phyloP scores from a whole-genome alignment of 1,140 invertebrate genomes.

The Drosophila ficusphila region DNA sequence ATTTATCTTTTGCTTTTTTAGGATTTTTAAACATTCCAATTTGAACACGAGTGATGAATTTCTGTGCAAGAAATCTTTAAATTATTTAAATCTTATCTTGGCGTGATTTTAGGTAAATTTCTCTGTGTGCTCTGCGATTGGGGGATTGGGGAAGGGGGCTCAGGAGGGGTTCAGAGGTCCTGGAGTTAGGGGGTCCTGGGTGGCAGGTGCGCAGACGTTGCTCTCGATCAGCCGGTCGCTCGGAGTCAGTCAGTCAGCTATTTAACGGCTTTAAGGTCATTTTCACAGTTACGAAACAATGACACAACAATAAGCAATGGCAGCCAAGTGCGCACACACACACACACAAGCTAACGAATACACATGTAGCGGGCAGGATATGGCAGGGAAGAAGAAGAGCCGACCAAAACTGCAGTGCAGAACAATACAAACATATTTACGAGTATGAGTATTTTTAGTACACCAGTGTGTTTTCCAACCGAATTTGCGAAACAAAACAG shows the following conservation, averaged over 20 bases:
- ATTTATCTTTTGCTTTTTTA: too few relatives aligned
- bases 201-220: conserved; percentile 47
- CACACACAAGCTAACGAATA: background rate
- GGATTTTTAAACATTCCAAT: too few relatives aligned
- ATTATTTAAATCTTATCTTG: too few relatives aligned
- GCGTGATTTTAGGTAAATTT: background rate
- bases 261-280: conserved; percentile 81
- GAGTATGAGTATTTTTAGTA: conserved; percentile 68
- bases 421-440: conserved; percentile 48
- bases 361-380: conserved; percentile 3
- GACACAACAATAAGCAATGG: conserved; percentile 70
- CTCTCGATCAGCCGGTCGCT: conserved; percentile 52
- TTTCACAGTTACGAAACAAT: conserved; percentile 79
- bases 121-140: background rate
- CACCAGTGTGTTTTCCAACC: conserved; percentile 28
- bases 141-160: background rate
- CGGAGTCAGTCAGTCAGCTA: conserved; percentile 63
- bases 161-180: background rate
- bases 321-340: conserved; percentile 57
- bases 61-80: too few relatives aligned
- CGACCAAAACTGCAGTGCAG: conserved; percentile 22
- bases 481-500: conserved; percentile 46
- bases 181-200: background rate
- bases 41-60: too few relatives aligned
- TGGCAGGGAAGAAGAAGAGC: conserved; percentile 15